Evolutionary conservation across 2,113 vertebrate genomes (phyloP).

Genomic region (Poeciliopsis turrubarensis): DNA sequence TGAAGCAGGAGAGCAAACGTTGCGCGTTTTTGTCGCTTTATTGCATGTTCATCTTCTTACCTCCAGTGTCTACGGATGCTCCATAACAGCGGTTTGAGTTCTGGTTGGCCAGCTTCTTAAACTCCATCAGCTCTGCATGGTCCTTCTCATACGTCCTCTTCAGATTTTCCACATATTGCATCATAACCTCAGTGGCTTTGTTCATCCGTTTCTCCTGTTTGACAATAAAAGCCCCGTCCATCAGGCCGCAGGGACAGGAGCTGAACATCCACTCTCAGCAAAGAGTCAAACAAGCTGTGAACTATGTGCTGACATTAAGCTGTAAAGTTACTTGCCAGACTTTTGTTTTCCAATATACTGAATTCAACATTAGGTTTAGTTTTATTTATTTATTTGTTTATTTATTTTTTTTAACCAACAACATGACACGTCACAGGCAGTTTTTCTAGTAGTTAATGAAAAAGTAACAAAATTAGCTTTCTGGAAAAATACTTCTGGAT

Average conservation of each 20-base stretch:
- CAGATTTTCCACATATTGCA: slow-evolving; percentile 98
- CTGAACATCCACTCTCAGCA: neutral
- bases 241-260: neutral
- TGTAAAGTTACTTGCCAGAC: neutral
- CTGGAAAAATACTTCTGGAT: neutral
- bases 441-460: too few relatives aligned
- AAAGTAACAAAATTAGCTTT: too few relatives aligned
- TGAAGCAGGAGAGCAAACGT: neutral
- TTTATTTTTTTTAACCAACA: too few relatives aligned
- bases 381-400: too few relatives aligned
- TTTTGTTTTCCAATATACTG: neutral
- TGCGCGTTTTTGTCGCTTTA: neutral
- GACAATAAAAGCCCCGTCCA: slow-evolving; percentile 22
- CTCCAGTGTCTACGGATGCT: slow-evolving; percentile 84
- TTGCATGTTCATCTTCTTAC: slow-evolving; percentile 45
- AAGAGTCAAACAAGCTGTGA: neutral
- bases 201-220: slow-evolving; percentile 96
- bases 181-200: slow-evolving; percentile 97
- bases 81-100: slow-evolving; percentile 93
- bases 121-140: slow-evolving; percentile 95
- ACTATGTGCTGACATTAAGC: neutral
- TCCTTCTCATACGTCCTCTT: slow-evolving; percentile 98
- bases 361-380: neutral
- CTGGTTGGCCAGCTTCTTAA: slow-evolving; percentile 97
- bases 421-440: too few relatives aligned